phyloP scores from a whole-genome alignment of 37 sponge, comb jelly and placozoan species.

The Chondrilla cf. caribensis region DNA sequence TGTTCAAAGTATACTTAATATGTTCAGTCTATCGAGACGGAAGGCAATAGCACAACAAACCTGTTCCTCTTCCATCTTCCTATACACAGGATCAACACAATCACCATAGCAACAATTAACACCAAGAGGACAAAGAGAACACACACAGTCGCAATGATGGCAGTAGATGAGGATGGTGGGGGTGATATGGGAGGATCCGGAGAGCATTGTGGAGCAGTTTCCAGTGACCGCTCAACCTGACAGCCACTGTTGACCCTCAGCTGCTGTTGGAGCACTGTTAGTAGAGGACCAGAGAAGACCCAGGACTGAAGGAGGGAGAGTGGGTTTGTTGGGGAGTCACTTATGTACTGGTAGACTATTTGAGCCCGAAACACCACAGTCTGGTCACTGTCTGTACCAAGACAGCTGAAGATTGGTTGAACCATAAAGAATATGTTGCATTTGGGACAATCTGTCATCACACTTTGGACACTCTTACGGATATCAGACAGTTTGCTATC shows the following conservation, averaged over 20 bases:
- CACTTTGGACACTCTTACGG: too few species aligned
- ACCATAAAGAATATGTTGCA: too few species aligned
- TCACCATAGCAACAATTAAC: not conserved
- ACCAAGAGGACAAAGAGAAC: not conserved
- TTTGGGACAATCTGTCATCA: too few species aligned
- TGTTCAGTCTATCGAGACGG: not conserved
- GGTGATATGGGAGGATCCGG: not conserved
- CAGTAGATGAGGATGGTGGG: not conserved
- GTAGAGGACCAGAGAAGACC: not conserved
- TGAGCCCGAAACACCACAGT: conserved; percentile 7
- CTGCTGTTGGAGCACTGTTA: not conserved
- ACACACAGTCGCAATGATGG: not conserved
- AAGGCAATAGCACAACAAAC: not conserved
- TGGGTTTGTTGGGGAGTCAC: not conserved
- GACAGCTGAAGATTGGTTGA: not conserved
- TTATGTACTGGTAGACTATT: not conserved
- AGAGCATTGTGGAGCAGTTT: not conserved
- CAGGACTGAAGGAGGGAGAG: not conserved
- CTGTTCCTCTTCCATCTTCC: not conserved
- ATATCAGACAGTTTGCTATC: not conserved
- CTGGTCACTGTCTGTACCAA: not conserved
- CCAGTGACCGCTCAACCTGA: not conserved
- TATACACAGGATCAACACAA: not conserved
- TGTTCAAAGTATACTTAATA: not conserved
- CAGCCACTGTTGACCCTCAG: not conserved